These are phyloP conservation scores for Talpa occidentalis DNA, from an alignment of 2,113 vertebrate genomes.

Conservation along the genomic window DNA sequence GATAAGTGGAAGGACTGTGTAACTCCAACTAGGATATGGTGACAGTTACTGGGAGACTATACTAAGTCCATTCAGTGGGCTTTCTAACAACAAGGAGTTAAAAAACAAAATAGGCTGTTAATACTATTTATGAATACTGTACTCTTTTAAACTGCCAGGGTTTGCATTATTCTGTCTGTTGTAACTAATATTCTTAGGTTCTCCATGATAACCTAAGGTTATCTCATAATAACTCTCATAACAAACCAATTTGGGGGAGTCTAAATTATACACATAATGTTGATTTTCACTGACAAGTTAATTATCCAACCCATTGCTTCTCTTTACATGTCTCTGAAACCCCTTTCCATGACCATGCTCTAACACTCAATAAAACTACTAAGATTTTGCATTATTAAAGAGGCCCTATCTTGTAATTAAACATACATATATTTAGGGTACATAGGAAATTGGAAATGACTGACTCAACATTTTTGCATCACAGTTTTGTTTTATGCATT, in stretches of 20 bases:
- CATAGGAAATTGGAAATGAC: conserved; percentile 38
- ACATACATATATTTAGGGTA: conserved; percentile 20
- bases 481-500: conserved; percentile 46
- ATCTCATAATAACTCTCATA: neutral
- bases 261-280: neutral
- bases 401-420: neutral
- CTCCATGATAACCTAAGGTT: neutral
- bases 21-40: neutral
- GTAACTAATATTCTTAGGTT: neutral
- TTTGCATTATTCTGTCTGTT: conserved; percentile 7
- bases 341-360: neutral
- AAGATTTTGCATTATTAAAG: conserved; percentile 3
- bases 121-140: neutral
- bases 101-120: neutral
- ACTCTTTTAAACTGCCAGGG: neutral
- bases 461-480: conserved; percentile 25
- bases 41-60: neutral
- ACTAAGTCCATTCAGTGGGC: neutral
- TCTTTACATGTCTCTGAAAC: neutral
- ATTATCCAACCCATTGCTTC: neutral
- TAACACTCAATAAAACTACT: neutral
- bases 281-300: conserved; percentile 11
- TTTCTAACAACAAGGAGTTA: conserved; percentile 26
- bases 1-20: neutral
- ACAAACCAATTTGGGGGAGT: neutral